A percentile compares a stretch with the other conserved stretches of the same genome.
phyloP scores from a whole-genome alignment of 2,888 invertebrate species.

The Dicroscelio sp. region DNA sequence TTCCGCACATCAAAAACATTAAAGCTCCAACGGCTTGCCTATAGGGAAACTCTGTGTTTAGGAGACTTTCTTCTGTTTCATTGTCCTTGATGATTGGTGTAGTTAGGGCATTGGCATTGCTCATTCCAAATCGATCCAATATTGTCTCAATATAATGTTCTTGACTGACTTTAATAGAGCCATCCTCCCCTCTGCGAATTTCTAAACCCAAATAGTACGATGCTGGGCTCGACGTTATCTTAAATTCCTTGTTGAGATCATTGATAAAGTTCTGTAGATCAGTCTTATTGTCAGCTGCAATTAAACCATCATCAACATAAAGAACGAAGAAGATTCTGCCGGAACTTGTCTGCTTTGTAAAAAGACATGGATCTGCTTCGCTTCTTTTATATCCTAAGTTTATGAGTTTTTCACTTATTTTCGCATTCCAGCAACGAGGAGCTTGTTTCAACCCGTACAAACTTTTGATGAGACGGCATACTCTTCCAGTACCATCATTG shows the following conservation, averaged over 20 bases:
- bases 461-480: slow-evolving; percentile 49
- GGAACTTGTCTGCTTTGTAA: slow-evolving; percentile 11
- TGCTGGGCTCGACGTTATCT: slow-evolving; percentile 46
- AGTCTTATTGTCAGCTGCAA: slow-evolving; percentile 12
- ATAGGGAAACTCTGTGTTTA: slow-evolving; percentile 69
- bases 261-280: slow-evolving; percentile 52
- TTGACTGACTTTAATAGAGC: slow-evolving; percentile 47
- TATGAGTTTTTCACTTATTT: slow-evolving; percentile 31
- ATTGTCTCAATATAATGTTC: slow-evolving; percentile 48
- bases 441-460: slow-evolving; percentile 62
- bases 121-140: slow-evolving; percentile 61
- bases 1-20: slow-evolving; percentile 87
- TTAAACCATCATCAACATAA: slow-evolving; percentile 62
- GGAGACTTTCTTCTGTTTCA: slow-evolving; percentile 42
- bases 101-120: slow-evolving; percentile 57
- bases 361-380: slow-evolving; percentile 61
- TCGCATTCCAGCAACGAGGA: slow-evolving; percentile 62
- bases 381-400: slow-evolving; percentile 33
- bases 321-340: slow-evolving; percentile 51
- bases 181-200: slow-evolving; percentile 46
- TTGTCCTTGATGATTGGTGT: slow-evolving; percentile 68
- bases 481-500: slow-evolving; percentile 27
- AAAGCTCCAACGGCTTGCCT: slow-evolving; percentile 85
- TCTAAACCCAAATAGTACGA: slow-evolving; percentile 68
- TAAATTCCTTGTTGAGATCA: slow-evolving; percentile 59